Conservation (phyloP, 2,797 vertebrate species). For the Bryconaethiops microstoma region DNA sequence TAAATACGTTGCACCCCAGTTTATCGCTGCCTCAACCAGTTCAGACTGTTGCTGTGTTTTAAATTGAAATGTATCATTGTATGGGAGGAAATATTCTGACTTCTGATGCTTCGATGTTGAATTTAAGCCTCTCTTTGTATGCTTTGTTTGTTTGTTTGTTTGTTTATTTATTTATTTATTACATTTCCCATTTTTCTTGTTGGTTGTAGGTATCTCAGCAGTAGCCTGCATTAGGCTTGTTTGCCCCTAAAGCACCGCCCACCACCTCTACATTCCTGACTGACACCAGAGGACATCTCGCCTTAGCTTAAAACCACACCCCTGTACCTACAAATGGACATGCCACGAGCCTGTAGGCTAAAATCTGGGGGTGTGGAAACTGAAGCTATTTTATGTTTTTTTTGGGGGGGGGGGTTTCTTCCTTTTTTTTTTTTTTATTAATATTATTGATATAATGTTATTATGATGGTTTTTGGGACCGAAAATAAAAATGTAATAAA, state of each 20-base stretch:
- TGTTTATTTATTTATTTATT: too few relatives aligned
- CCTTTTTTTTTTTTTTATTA: slow-evolving; percentile 73
- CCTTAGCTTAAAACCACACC: slow-evolving; percentile 76
- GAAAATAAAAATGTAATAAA: slow-evolving; percentile 77
- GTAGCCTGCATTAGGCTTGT: slow-evolving; percentile 65
- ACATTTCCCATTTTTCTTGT: neutral
- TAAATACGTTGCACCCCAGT: too few relatives aligned
- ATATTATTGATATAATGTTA: slow-evolving; percentile 87
- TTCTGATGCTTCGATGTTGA: too few relatives aligned
- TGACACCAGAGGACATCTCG: slow-evolving; percentile 71
- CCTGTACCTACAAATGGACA: slow-evolving; percentile 68
- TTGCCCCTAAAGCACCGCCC: slow-evolving; percentile 64
- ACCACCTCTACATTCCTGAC: slow-evolving; percentile 82
- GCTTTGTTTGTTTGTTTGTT: neutral
- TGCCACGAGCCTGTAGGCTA: slow-evolving; percentile 70
- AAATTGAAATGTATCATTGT: too few relatives aligned
- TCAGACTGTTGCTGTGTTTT: too few relatives aligned
- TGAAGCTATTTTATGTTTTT: slow-evolving; percentile 77
- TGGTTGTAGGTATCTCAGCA: slow-evolving; percentile 75
- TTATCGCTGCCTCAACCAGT: too few relatives aligned
- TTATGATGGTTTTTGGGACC: slow-evolving; percentile 84
- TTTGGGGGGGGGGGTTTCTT: too few relatives aligned
- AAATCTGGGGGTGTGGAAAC: slow-evolving; percentile 74
- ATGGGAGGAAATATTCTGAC: too few relatives aligned
- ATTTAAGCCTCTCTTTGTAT: neutral